Conservation (phyloP, 2,888 invertebrate genomes). For the Strigamia transsilvanica region DNA sequence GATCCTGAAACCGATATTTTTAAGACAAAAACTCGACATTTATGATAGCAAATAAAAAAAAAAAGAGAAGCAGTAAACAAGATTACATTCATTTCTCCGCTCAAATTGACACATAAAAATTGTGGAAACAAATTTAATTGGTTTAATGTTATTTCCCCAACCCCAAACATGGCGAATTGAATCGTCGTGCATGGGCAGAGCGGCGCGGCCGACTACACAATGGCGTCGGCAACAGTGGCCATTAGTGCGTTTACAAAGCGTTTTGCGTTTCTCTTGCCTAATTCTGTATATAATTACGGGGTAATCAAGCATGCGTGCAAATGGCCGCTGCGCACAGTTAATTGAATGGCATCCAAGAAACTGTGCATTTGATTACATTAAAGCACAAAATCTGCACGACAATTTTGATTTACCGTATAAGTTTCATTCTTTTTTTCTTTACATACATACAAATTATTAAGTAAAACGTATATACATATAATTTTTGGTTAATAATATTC, state of each 20-base stretch:
- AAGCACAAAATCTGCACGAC: background rate
- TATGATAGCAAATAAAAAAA: no score
- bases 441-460: background rate
- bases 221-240: constrained; percentile 10
- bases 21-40: no score
- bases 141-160: no score
- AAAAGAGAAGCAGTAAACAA: no score
- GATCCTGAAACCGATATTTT: no score
- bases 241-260: constrained; percentile 12
- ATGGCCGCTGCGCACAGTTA: constrained; percentile 3
- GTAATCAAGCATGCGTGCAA: constrained; percentile 20
- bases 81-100: no score
- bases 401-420: no score
- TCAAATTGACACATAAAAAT: no score
- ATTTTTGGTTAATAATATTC: no score
- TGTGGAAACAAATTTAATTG: no score
- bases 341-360: constrained; percentile 1
- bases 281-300: constrained; percentile 10
- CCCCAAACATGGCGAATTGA: background rate
- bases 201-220: background rate
- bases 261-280: constrained; percentile 20
- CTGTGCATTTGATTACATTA: background rate
- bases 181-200: constrained; percentile 4
- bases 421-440: background rate
- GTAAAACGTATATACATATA: no score